A percentile compares a stretch with the other conserved stretches of the same genome.
Evolutionary conservation across 1,140 invertebrate genomes (phyloP).

Genomic region (Drosophila mauritiana): DNA sequence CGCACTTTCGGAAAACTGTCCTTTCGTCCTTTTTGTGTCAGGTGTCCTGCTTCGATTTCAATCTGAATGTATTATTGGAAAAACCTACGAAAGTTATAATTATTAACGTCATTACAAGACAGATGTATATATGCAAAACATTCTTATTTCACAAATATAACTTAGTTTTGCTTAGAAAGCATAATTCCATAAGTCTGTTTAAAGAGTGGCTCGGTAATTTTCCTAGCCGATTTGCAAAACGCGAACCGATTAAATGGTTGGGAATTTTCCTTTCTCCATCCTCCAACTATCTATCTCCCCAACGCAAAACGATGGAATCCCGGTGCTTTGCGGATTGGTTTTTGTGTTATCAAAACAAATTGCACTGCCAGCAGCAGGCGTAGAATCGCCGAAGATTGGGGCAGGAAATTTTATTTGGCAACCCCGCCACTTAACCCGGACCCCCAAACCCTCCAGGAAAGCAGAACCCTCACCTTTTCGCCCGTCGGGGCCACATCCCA

Average conservation of each 20-base stretch:
- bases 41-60: not conserved
- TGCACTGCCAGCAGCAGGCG: constrained; percentile 60
- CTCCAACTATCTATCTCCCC: constrained; percentile 21
- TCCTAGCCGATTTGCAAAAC: not conserved
- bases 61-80: not conserved
- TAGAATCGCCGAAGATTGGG: constrained; percentile 20
- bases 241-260: constrained; percentile 15
- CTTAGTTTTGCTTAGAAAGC: too few species aligned
- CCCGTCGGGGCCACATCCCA: constrained; percentile 40
- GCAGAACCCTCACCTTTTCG: constrained; percentile 26
- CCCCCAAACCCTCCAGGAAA: not conserved
- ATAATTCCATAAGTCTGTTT: too few species aligned
- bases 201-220: not conserved
- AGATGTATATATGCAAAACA: too few species aligned
- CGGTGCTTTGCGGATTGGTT: constrained; percentile 50
- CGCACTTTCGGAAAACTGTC: not conserved
- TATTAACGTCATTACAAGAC: too few species aligned
- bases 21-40: not conserved
- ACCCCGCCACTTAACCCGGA: constrained; percentile 68
- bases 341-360: constrained; percentile 77
- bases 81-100: too few species aligned
- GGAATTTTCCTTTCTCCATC: not conserved
- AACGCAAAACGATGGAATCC: constrained; percentile 2
- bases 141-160: too few species aligned
- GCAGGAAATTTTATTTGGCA: constrained; percentile 73